Conservation (phyloP, 2,797 vertebrate genomes). For the Mus minutoides region DNA sequence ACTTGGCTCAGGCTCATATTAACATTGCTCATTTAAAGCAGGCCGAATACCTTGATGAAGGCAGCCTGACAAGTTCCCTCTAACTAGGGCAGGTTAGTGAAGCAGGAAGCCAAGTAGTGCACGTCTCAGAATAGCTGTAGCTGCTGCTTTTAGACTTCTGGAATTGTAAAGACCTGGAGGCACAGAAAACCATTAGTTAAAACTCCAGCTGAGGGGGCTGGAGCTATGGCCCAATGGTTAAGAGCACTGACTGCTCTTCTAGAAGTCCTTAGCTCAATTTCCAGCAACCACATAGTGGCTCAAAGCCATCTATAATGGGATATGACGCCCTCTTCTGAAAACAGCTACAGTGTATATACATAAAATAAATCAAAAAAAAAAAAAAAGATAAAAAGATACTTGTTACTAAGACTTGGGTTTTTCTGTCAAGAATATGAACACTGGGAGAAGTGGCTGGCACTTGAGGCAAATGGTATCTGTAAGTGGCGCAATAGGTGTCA, state of each 20-base stretch:
- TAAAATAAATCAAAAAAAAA: neutral
- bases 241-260: neutral
- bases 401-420: neutral
- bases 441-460: neutral
- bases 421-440: neutral
- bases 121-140: neutral
- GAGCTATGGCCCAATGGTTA: neutral
- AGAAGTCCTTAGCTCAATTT: neutral
- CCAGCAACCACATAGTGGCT: neutral
- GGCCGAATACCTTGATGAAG: neutral
- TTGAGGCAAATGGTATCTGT: neutral
- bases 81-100: conserved; percentile 34
- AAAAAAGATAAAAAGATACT: neutral
- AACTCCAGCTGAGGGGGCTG: neutral
- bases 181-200: neutral
- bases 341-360: neutral
- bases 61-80: conserved; percentile 2
- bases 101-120: neutral
- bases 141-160: neutral
- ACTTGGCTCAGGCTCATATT: conserved; percentile 15
- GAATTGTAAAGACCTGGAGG: neutral
- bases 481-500: neutral
- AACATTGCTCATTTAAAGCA: neutral
- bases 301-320: neutral
- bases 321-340: neutral